Evolutionary conservation across 2,113 vertebrate species (phyloP).

Genomic region (Labrus mixtus): DNA sequence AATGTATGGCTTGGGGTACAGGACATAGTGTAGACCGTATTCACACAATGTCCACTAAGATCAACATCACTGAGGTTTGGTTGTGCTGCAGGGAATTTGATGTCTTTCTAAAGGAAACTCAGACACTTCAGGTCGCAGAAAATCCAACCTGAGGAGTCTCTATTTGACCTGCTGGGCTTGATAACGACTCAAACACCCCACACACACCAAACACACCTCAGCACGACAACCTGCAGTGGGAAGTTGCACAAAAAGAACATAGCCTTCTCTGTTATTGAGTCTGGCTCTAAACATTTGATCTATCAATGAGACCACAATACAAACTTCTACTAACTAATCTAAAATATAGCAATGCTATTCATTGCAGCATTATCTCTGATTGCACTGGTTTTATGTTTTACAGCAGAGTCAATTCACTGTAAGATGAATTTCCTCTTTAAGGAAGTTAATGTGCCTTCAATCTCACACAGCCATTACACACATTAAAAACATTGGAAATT

Average conservation of each 20-base stretch:
- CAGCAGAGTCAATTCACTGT: slow-evolving; percentile 43
- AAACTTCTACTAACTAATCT: too few species aligned
- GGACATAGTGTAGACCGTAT: slow-evolving; percentile 7
- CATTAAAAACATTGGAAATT: slow-evolving; percentile 42
- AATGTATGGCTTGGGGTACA: not conserved
- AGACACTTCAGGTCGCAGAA: slow-evolving; percentile 11
- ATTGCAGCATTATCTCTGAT: slow-evolving; percentile 11
- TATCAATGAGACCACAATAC: slow-evolving; percentile 16
- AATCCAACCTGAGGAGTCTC: slow-evolving; percentile 37
- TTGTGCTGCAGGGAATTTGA: not conserved
- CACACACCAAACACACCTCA: not conserved
- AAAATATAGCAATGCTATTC: not conserved
- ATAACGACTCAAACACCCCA: slow-evolving; percentile 26
- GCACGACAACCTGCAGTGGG: not conserved
- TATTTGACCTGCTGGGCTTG: slow-evolving; percentile 25
- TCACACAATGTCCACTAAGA: not conserved
- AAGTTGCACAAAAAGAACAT: not conserved
- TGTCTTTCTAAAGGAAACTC: slow-evolving; percentile 9
- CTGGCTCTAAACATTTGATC: slow-evolving; percentile 15
- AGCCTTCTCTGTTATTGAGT: not conserved
- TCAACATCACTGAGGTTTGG: slow-evolving; percentile 7
- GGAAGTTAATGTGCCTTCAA: slow-evolving; percentile 48
- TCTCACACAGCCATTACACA: slow-evolving; percentile 28
- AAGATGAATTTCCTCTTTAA: slow-evolving; percentile 55
- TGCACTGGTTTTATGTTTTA: slow-evolving; percentile 38